These are phyloP conservation scores for Salminus brasiliensis DNA, from an alignment of 2,113 vertebrate genomes.

Conservation along the genomic window DNA sequence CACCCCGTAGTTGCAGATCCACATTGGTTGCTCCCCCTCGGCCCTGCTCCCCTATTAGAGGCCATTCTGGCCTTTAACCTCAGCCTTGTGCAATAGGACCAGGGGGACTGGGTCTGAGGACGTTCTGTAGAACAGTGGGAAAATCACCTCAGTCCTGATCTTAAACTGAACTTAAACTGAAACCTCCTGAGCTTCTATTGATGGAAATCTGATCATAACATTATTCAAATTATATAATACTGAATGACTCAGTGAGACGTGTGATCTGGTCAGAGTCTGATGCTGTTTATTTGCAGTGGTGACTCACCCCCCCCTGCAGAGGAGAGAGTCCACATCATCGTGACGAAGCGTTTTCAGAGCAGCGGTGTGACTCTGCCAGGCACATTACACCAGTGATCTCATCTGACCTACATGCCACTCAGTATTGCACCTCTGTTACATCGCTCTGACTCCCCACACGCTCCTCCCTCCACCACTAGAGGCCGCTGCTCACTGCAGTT, in stretches of 20 bases:
- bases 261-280: background rate
- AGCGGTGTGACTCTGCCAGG: constrained; percentile 9
- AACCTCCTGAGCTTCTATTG: background rate
- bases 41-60: too few relatives aligned
- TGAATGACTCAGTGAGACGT: background rate
- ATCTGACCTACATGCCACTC: constrained; percentile 41
- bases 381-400: constrained; percentile 42
- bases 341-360: constrained; percentile 43
- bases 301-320: background rate
- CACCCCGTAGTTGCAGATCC: too few relatives aligned
- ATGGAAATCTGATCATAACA: background rate
- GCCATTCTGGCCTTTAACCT: too few relatives aligned
- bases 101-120: too few relatives aligned
- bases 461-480: background rate
- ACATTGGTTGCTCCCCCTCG: too few relatives aligned
- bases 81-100: too few relatives aligned
- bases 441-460: constrained; percentile 31
- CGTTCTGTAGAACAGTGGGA: too few relatives aligned
- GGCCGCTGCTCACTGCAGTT: constrained; percentile 8
- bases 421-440: constrained; percentile 44
- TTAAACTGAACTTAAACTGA: background rate
- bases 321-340: constrained; percentile 23
- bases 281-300: background rate
- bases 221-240: background rate
- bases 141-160: background rate